Base-by-base conservation (phyloP, 1,140 invertebrate species). In the Zaprionus gabonicus region DNA sequence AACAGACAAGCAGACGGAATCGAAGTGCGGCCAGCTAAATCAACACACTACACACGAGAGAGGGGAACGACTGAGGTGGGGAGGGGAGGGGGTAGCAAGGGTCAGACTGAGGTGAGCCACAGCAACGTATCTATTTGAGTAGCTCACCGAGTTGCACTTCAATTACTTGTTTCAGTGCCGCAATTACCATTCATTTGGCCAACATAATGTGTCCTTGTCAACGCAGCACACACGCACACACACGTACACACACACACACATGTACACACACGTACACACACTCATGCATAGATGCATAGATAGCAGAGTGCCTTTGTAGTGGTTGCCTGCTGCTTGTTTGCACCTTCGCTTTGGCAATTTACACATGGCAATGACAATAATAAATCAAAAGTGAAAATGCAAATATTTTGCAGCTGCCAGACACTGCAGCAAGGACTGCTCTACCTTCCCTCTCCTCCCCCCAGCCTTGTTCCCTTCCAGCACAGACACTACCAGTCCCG, bases 301-400 rank as follows among this genome's bases (percentile, higher is more conserved):
- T 27, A 41, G 17, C 12, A 46, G 31, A 28, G 25, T 68, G 46
- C 41, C 41, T 49, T 28, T 76, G 53, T 59, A 53, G 36, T 71
- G 57, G 74, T 56, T 62, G 58, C 49, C 78, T 81, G 80, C 71
- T 88, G 73, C 85, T 88, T 88, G 85, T 88, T 91, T 82, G 86
- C 85, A 90, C 85, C 85, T 90, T 82, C 81, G 85, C 85, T 80
- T 85, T 85, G 79, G 70, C 85, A 90, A 90, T 90, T 90, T 90
- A 86, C 85, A 90, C 86, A 90, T 80, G 79, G 82, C 87, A 81
- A 86, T 91, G 82, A 90, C 87, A 86, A 91, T 91, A 91, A 91
- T 91, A 91, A 91, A 91, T 91, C 86, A 91, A 91, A 91, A 91
- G 86, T 91, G 86, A 91, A 91, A 91, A 91, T 91, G 87, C 86